phyloP scores from a whole-genome alignment of 2,797 vertebrate species.

The Tragelaphus eurycerus region DNA sequence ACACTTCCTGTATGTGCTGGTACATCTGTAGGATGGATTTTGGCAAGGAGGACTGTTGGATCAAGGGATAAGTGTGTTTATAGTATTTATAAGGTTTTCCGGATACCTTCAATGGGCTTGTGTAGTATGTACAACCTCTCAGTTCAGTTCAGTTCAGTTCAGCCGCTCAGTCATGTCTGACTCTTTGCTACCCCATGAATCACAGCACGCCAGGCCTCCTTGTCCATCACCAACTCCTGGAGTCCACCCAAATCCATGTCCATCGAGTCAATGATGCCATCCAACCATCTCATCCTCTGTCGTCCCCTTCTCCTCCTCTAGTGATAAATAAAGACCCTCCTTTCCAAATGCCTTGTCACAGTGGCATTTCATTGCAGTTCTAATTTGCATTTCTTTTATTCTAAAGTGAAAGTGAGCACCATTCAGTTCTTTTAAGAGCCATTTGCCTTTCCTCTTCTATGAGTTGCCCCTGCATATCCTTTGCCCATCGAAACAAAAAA shows the following conservation, averaged over 20 bases:
- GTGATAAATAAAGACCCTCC: background rate
- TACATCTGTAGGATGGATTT: background rate
- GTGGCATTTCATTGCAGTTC: background rate
- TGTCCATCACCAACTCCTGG: too few relatives aligned
- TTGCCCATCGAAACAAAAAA: background rate
- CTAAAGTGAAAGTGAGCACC: background rate
- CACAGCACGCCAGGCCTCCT: too few relatives aligned
- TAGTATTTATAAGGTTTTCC: background rate
- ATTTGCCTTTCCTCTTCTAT: background rate
- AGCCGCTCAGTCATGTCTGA: accelerated
- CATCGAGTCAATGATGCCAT: too few relatives aligned
- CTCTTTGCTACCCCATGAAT: too few relatives aligned
- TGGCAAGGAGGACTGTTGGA: background rate
- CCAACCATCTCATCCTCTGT: too few relatives aligned
- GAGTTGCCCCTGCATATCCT: background rate
- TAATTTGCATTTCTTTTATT: background rate
- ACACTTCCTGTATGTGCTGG: background rate
- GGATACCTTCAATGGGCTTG: background rate
- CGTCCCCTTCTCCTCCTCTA: too few relatives aligned
- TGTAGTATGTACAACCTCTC: background rate
- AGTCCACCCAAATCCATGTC: too few relatives aligned
- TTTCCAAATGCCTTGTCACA: background rate
- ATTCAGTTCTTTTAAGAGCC: background rate
- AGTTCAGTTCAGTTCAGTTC: too few relatives aligned
- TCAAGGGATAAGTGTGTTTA: background rate